A percentile compares a stretch with the other conserved stretches of the same genome.
These are phyloP conservation scores for Spilosoma lubricipeda DNA, from an alignment of 2,888 invertebrate species.

Conservation along the genomic window DNA sequence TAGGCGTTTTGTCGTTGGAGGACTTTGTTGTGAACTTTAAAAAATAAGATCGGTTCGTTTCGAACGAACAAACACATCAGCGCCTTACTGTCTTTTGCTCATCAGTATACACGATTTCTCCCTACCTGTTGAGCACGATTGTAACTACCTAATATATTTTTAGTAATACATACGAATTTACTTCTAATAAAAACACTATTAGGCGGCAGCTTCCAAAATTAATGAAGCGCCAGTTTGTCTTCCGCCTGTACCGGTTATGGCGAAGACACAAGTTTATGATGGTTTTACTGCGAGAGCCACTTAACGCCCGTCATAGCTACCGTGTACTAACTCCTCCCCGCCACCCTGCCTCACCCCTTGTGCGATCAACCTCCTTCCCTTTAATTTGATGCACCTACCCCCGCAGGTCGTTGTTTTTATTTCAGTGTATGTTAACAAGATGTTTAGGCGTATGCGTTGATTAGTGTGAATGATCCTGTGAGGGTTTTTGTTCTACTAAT, in stretches of 20 bases:
- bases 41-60: too few species aligned
- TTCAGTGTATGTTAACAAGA: slow-evolving; percentile 61
- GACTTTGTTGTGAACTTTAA: too few species aligned
- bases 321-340: slow-evolving; percentile 61
- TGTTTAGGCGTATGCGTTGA: slow-evolving; percentile 46
- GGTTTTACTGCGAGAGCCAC: slow-evolving; percentile 82
- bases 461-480: slow-evolving; percentile 35
- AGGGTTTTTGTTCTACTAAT: slow-evolving; percentile 21
- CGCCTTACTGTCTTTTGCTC: too few species aligned
- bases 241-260: slow-evolving; percentile 67
- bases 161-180: too few species aligned
- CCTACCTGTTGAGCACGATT: too few species aligned
- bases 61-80: too few species aligned
- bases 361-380: slow-evolving; percentile 36
- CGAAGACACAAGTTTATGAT: slow-evolving; percentile 82
- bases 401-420: slow-evolving; percentile 63
- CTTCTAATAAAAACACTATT: too few species aligned
- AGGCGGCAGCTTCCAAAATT: neutral
- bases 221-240: slow-evolving; percentile 31
- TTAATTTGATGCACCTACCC: slow-evolving; percentile 73
- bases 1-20: too few species aligned
- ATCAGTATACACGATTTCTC: too few species aligned
- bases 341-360: slow-evolving; percentile 21
- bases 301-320: slow-evolving; percentile 79
- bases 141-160: too few species aligned